Conservation (phyloP, 2,113 vertebrate species). For the Platichthys stellatus region DNA sequence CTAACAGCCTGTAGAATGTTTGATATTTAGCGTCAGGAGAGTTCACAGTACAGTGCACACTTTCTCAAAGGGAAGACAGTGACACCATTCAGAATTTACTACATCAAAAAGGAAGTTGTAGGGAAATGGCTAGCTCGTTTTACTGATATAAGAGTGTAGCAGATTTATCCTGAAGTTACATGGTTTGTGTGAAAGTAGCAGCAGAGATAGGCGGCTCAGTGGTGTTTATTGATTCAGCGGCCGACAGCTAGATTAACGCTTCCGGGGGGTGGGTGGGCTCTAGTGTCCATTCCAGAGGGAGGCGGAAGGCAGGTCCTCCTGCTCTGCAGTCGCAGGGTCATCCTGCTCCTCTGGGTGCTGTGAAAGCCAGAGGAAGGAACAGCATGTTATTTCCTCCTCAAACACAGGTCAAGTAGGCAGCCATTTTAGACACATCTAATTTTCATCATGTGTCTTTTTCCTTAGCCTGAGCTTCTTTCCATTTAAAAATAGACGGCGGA, state of each 20-base stretch:
- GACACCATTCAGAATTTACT: slow-evolving; percentile 29
- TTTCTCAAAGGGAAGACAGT: slow-evolving; percentile 37
- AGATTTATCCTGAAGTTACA: neutral
- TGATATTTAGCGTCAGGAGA: slow-evolving; percentile 59
- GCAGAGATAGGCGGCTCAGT: slow-evolving; percentile 27
- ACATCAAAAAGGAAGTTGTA: neutral
- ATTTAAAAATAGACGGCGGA: neutral
- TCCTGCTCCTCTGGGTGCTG: slow-evolving; percentile 62
- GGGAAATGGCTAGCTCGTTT: neutral
- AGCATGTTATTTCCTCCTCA: slow-evolving; percentile 67
- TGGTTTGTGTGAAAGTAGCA: slow-evolving; percentile 12
- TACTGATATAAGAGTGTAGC: neutral
- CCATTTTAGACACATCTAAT: slow-evolving; percentile 66
- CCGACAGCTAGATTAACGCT: slow-evolving; percentile 40
- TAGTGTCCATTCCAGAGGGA: slow-evolving; percentile 63
- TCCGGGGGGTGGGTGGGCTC: slow-evolving; percentile 34
- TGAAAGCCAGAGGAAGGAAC: slow-evolving; percentile 60
- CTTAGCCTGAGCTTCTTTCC: slow-evolving; percentile 5
- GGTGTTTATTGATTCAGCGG: slow-evolving; percentile 69
- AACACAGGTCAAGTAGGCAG: slow-evolving; percentile 69
- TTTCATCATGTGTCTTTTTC: slow-evolving; percentile 27
- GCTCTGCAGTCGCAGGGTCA: slow-evolving; percentile 64
- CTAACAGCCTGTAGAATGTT: slow-evolving; percentile 69
- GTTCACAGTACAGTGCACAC: slow-evolving; percentile 32
- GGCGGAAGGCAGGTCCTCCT: slow-evolving; percentile 34